Percentiles rank a stretch among this genome's conserved stretches.
Conservation (phyloP, 2,797 vertebrate species). For the Pangasius larnaudii region DNA sequence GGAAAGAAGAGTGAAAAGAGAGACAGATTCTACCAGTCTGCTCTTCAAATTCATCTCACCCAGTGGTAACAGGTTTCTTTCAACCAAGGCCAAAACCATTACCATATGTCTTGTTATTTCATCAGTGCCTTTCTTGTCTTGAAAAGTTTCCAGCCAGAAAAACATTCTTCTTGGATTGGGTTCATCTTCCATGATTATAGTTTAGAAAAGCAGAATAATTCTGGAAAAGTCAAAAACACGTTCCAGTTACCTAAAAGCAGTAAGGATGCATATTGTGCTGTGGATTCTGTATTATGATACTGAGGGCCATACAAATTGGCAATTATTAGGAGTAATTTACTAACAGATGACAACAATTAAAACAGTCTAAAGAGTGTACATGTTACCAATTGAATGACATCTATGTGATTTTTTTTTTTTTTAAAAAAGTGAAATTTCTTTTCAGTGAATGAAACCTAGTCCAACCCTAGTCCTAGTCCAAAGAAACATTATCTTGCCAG, state of each 20-base stretch:
- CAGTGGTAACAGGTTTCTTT: neutral
- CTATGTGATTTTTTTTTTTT: neutral
- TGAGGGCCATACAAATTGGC: too few species aligned
- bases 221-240: neutral
- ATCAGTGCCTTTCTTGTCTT: neutral
- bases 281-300: neutral
- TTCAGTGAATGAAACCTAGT: slow-evolving; percentile 3
- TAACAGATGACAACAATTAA: neutral
- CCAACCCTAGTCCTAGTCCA: neutral
- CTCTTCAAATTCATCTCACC: neutral
- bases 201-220: neutral
- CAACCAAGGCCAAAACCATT: neutral
- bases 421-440: slow-evolving; percentile 9
- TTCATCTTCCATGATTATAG: neutral
- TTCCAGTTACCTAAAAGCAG: neutral
- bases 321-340: neutral
- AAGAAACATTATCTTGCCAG: slow-evolving; percentile 27
- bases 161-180: neutral
- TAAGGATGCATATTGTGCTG: neutral
- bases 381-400: neutral
- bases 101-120: slow-evolving; percentile 28
- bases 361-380: neutral
- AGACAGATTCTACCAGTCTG: slow-evolving; percentile 12
- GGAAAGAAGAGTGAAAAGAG: neutral
- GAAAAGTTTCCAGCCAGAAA: neutral